These are phyloP conservation scores for Elephas maximus DNA, from an alignment of 2,113 vertebrate species.

Conservation along the genomic window DNA sequence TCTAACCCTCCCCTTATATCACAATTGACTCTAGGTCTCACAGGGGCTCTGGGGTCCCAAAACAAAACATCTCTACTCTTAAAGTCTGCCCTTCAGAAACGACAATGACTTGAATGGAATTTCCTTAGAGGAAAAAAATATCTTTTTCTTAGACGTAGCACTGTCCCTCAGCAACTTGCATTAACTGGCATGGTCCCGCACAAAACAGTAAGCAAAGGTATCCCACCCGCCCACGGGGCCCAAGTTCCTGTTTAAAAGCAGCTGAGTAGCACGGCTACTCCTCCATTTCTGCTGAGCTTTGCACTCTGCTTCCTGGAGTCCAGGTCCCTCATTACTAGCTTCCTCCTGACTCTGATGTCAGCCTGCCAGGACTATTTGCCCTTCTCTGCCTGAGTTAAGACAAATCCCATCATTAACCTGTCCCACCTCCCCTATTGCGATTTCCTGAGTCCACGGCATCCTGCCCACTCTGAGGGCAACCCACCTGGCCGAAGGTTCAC, in stretches of 20 bases:
- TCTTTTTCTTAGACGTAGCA: neutral
- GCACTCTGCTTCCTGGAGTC: neutral
- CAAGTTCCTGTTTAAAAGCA: neutral
- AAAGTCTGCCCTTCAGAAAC: neutral
- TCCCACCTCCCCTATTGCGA: neutral
- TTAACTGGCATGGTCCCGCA: neutral
- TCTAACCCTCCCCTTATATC: neutral
- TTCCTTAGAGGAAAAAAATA: neutral
- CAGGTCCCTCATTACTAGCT: neutral
- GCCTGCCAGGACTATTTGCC: neutral
- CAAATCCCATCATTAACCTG: neutral
- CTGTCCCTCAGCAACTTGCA: neutral
- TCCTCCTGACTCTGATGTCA: neutral
- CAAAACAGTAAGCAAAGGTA: neutral
- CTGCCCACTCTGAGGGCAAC: neutral
- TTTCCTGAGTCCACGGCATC: rapidly evolving
- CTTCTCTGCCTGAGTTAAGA: neutral
- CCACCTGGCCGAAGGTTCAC: slow-evolving; percentile 95
- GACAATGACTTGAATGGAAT: neutral
- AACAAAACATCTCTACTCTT: neutral
- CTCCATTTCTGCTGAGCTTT: neutral
- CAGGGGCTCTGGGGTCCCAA: neutral
- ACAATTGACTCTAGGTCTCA: neutral
- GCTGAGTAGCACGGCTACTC: neutral
- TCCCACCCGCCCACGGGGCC: neutral